A percentile compares a stretch with the other conserved stretches of the same genome.
phyloP scores from a whole-genome alignment of 2,797 vertebrate genomes.

The Hapalemur alaotrensis region DNA sequence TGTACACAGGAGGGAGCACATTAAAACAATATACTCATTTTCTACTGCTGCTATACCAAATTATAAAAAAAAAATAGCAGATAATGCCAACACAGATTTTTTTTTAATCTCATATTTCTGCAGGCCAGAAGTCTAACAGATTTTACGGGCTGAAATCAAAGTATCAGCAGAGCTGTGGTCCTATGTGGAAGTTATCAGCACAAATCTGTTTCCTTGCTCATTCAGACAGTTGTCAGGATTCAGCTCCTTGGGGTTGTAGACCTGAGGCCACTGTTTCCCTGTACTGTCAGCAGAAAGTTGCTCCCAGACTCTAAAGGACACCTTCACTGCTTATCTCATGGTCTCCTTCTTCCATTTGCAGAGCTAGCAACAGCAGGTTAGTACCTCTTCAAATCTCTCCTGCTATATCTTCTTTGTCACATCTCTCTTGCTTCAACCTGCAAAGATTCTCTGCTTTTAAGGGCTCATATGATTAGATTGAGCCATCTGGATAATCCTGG shows the following conservation, averaged over 20 bases:
- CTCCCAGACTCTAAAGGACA: too few relatives aligned
- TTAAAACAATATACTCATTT: background rate
- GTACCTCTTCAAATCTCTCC: background rate
- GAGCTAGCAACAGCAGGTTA: background rate
- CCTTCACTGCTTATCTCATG: background rate
- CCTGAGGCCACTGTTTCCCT: too few relatives aligned
- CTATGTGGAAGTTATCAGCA: background rate
- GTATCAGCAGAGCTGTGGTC: background rate
- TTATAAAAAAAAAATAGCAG: background rate
- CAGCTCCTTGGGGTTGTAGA: too few relatives aligned
- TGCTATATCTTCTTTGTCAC: background rate
- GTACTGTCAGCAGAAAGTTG: too few relatives aligned
- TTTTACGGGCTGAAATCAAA: background rate
- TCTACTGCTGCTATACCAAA: background rate
- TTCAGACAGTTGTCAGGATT: background rate
- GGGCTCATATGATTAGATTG: background rate
- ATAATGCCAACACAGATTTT: background rate
- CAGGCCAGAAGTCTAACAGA: background rate
- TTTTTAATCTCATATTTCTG: background rate
- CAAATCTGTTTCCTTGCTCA: background rate
- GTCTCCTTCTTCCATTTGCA: background rate
- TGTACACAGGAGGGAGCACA: background rate
- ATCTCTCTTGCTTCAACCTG: background rate
- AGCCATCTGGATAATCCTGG: background rate
- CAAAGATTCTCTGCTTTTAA: background rate